Evolutionary conservation across 2,797 vertebrate species (phyloP).

Genomic region (Channallabes apus): DNA sequence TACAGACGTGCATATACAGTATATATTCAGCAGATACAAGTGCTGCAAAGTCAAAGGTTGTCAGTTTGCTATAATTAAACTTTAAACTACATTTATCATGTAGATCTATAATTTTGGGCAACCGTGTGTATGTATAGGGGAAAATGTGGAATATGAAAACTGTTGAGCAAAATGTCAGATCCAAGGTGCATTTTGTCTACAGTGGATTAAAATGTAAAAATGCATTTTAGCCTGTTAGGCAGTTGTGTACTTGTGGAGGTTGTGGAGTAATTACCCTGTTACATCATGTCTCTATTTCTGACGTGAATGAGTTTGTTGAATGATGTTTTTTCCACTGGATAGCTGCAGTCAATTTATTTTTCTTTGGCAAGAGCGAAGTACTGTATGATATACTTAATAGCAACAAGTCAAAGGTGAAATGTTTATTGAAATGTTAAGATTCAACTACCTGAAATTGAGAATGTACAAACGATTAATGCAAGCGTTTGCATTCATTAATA

Average conservation of each 20-base stretch:
- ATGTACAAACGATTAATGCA: not conserved
- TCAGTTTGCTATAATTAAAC: too few species aligned
- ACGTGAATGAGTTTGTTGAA: slow-evolving; percentile 17
- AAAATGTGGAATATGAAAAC: not conserved
- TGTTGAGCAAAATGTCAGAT: not conserved
- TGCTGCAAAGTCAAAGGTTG: too few species aligned
- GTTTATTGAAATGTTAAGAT: not conserved
- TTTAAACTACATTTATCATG: too few species aligned
- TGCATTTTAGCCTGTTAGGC: not conserved
- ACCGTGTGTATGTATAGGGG: not conserved
- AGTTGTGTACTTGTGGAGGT: slow-evolving; percentile 27
- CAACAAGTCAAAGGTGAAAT: slow-evolving; percentile 11
- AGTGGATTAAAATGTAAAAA: slow-evolving; percentile 21
- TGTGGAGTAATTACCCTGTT: slow-evolving; percentile 40
- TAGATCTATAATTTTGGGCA: too few species aligned
- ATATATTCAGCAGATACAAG: too few species aligned
- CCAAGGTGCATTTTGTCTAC: slow-evolving; percentile 25
- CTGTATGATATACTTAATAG: not conserved
- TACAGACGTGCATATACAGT: too few species aligned
- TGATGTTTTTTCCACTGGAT: slow-evolving; percentile 11
- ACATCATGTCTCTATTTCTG: slow-evolving; percentile 36
- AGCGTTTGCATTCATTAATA: not conserved
- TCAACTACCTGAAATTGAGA: not conserved
- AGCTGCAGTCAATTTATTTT: slow-evolving; percentile 8
- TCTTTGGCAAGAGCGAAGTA: not conserved